A percentile compares a stretch with the other conserved stretches of the same genome.
Conservation (phyloP, 2,888 invertebrate genomes). For the Chalcis sispes region DNA sequence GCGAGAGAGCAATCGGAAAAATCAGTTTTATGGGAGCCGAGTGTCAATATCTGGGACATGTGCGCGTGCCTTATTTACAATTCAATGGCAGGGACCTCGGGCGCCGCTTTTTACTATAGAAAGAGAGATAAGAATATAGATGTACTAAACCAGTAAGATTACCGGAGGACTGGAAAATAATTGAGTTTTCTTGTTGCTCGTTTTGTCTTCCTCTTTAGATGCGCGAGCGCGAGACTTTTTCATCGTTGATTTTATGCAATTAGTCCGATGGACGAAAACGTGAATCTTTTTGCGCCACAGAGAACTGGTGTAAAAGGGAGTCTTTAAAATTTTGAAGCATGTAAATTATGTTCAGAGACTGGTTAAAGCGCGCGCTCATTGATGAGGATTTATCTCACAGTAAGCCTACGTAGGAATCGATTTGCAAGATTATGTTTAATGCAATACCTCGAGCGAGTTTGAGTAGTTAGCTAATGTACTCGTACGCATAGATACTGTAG, state of each 20-base stretch:
- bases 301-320: background rate
- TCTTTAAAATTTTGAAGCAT: background rate
- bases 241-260: constrained; percentile 18
- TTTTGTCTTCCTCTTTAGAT: background rate
- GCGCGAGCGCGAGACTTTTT: background rate
- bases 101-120: constrained; percentile 16
- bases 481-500: too few relatives aligned
- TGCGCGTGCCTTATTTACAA: constrained; percentile 33
- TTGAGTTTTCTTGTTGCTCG: background rate
- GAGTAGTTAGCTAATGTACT: too few relatives aligned
- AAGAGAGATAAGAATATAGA: background rate
- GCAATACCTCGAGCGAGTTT: too few relatives aligned
- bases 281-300: background rate
- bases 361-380: too few relatives aligned
- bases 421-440: too few relatives aligned
- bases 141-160: background rate
- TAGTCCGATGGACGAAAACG: background rate
- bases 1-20: constrained; percentile 29
- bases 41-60: constrained; percentile 50
- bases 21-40: constrained; percentile 43
- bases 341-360: background rate
- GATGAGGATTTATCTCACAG: too few relatives aligned
- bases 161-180: constrained; percentile 14
- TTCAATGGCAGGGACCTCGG: constrained; percentile 9
- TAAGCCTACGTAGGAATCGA: too few relatives aligned